A percentile compares a stretch with the other conserved stretches of the same genome.
These are phyloP conservation scores for Sphinx pinastri DNA, from an alignment of 2,888 invertebrate genomes.

Conservation along the genomic window DNA sequence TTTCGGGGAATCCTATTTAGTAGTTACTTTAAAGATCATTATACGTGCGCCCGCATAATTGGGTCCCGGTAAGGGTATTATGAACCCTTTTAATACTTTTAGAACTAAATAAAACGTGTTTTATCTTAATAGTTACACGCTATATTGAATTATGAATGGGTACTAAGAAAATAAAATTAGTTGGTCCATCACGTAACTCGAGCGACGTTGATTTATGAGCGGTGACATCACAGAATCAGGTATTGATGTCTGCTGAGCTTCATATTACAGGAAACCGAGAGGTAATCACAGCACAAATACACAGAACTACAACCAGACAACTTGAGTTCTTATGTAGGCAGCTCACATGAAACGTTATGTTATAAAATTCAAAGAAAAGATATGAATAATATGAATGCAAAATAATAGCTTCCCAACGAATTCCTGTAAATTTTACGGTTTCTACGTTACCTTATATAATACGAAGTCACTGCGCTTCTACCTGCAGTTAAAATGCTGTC, in stretches of 20 bases:
- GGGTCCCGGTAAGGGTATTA: not conserved
- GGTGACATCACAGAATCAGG: conserved; percentile 16
- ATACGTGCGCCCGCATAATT: conserved; percentile 12
- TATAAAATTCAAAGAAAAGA: not conserved
- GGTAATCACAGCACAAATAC: not conserved
- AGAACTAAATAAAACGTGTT: not conserved
- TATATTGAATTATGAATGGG: not conserved
- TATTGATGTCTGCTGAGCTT: conserved; percentile 5
- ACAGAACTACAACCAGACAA: not conserved
- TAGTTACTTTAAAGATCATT: conserved; percentile 42
- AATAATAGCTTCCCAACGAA: not conserved
- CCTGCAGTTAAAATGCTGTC: conserved; percentile 7
- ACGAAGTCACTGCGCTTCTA: conserved; percentile 2
- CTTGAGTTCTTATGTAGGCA: not conserved
- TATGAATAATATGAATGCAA: not conserved
- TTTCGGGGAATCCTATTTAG: conserved; percentile 49
- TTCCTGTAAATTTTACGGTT: not conserved
- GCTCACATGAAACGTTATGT: too few species aligned
- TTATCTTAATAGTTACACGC: not conserved
- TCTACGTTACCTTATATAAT: conserved; percentile 7
- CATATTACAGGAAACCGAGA: conserved; percentile 4
- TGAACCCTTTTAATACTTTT: not conserved
- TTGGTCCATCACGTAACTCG: not conserved
- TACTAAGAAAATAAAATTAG: not conserved
- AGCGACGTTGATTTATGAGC: conserved; percentile 17